Evolutionary conservation across 2,888 invertebrate genomes (phyloP), one percentile per base, ranked within the genome.

Genomic region (Aspidiotus rigidus): DNA sequence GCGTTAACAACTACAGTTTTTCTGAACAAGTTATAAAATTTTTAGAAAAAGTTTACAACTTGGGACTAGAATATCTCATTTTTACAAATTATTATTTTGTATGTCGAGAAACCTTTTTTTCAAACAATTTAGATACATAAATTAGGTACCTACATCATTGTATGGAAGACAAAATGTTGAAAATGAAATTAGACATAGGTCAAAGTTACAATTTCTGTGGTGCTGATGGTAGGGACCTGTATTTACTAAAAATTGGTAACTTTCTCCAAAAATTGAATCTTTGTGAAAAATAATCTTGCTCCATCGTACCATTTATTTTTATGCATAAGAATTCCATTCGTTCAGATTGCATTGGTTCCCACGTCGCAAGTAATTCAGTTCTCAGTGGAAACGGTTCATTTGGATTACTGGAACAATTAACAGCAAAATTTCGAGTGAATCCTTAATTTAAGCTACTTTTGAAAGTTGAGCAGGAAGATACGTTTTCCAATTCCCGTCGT

Each of bases 261-360:
- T 56, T 40, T 17, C 44, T 64, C 64, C 64, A 64, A 16, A 64
- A 56, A 7, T 54, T 56, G n/a, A 57, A 64, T 15, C 1, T 28
- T n/a, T 57, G 17, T 42, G 40, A 44, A 28, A 42, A 64, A 39
- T 57, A 57, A 64, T 64, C 64, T 8, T 56, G 56, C 28, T 17
- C 57, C 64, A 64, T 64, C 13, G 64, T 41, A 16, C 64, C 64
- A n/a, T 64, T 64, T 6, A 56, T 42, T 9, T 64, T 57, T 7
- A 64, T 56, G 9, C 55, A 42, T 0, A 64, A n/a, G 15, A 42
- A 64, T 11, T 64, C 57, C 1, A 64, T 56, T 7, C 42, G 56
- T 8, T 40, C 11, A 7, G 57, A 17, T 7, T n/a, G 11, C 40
- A 56, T n/a, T n/a, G 64, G 64, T 13, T 16, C 13, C 64, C 64